Conservation (phyloP, 2,888 invertebrate species). For the Acanthoscelides obtectus region DNA sequence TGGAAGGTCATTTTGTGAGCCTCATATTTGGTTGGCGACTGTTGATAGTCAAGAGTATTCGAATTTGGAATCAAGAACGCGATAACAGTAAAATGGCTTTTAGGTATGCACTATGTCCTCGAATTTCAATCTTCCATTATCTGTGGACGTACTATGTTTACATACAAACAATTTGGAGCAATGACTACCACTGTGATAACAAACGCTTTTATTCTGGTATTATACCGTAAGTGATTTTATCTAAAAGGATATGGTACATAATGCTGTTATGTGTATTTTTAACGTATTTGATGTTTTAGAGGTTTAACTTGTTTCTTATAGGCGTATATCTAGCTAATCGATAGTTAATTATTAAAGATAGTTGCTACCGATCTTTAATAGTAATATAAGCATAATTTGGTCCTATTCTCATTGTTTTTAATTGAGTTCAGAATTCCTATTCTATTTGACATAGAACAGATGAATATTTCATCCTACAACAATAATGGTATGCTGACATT, state of each 20-base stretch:
- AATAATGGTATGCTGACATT: too few species aligned
- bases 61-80: too few species aligned
- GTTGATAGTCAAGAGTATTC: too few species aligned
- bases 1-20: too few species aligned
- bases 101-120: neutral
- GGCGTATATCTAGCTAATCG: neutral
- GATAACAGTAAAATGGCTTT: too few species aligned
- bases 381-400: neutral
- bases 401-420: neutral
- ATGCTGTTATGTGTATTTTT: conserved; percentile 42
- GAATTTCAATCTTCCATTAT: neutral
- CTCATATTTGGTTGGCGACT: too few species aligned
- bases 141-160: conserved; percentile 2
- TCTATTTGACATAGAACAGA: too few species aligned
- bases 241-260: conserved; percentile 33
- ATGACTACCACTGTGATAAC: conserved; percentile 51
- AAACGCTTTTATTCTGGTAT: conserved; percentile 51
- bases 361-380: neutral
- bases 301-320: conserved; percentile 23
- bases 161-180: conserved; percentile 37
- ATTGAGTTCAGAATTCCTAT: too few species aligned
- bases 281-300: conserved; percentile 42
- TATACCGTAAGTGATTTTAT: conserved; percentile 44
- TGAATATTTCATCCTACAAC: too few species aligned
- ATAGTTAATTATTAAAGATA: neutral